A percentile compares a stretch with the other conserved stretches of the same genome.
Evolutionary conservation across 2,797 vertebrate species (phyloP).

Genomic region (Coranthus polyacanthus): DNA sequence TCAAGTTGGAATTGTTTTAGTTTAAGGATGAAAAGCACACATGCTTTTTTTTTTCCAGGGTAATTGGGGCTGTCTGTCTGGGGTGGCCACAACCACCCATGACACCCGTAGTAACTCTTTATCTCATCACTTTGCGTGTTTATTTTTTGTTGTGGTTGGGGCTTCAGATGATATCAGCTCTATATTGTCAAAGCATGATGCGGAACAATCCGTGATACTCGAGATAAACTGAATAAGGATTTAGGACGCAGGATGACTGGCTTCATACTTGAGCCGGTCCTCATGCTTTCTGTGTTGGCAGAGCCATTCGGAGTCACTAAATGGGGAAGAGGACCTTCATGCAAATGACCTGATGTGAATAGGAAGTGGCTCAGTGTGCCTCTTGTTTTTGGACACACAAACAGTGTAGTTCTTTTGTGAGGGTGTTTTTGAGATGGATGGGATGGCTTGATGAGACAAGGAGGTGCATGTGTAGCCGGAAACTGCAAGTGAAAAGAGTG

Average conservation of each 20-base stretch:
- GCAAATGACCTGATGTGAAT: conserved; percentile 78
- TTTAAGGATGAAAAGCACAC: conserved; percentile 29
- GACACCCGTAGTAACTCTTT: conserved; percentile 18
- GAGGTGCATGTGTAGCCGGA: conserved; percentile 78
- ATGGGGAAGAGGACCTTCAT: conserved; percentile 70
- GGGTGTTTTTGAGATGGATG: conserved; percentile 78
- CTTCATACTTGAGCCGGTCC: conserved; percentile 29
- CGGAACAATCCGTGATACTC: conserved; percentile 1
- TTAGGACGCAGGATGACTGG: conserved; percentile 23
- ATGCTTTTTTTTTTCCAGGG: conserved; percentile 13
- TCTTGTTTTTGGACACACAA: conserved; percentile 79
- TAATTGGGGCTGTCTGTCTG: conserved; percentile 28
- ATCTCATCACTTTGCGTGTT: conserved; percentile 26
- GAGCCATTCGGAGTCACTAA: conserved; percentile 50
- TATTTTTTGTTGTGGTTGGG: conserved; percentile 25
- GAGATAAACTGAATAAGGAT: conserved; percentile 9
- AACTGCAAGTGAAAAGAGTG: conserved; percentile 74
- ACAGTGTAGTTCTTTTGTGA: conserved; percentile 75
- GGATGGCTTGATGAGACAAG: conserved; percentile 72
- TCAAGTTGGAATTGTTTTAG: conserved; percentile 24
- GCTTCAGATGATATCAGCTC: conserved; percentile 9
- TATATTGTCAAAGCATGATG: conserved; percentile 1
- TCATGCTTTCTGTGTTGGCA: conserved; percentile 48
- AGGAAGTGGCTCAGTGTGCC: conserved; percentile 77
- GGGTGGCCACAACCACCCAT: conserved; percentile 44